A percentile compares a stretch with the other conserved stretches of the same genome.
phyloP scores from a whole-genome alignment of 2,797 vertebrate genomes.

The Poeciliopsis turneri region DNA sequence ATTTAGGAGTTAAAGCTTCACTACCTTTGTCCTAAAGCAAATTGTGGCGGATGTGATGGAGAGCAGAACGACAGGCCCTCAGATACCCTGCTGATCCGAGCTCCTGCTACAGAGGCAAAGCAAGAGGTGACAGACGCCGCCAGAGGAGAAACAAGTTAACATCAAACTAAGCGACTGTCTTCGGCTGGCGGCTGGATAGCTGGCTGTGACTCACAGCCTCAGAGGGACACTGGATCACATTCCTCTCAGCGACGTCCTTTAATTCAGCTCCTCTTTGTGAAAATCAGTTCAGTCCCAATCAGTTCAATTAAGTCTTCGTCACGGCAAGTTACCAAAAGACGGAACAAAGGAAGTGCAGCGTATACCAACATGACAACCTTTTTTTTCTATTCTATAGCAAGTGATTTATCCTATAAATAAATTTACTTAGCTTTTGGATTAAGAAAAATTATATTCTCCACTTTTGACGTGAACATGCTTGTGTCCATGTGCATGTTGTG shows the following conservation, averaged over 20 bases:
- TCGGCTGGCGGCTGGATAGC: slow-evolving; percentile 63
- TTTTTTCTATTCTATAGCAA: neutral
- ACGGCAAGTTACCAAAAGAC: slow-evolving; percentile 52
- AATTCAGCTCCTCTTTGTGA: slow-evolving; percentile 50
- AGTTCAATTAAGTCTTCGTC: slow-evolving; percentile 70
- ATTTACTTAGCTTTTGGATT: neutral
- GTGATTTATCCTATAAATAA: neutral
- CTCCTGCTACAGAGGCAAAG: slow-evolving; percentile 59
- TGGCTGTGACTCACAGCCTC: slow-evolving; percentile 70
- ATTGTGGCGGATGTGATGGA: slow-evolving; percentile 59
- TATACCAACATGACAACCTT: neutral
- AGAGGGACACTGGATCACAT: slow-evolving; percentile 56
- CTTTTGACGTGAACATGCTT: slow-evolving; percentile 7
- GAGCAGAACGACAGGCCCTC: slow-evolving; percentile 71
- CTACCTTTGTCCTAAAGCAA: slow-evolving; percentile 70
- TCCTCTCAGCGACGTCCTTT: slow-evolving; percentile 50
- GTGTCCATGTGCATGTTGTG: slow-evolving; percentile 10
- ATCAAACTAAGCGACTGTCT: slow-evolving; percentile 74
- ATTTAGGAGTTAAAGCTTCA: slow-evolving; percentile 44
- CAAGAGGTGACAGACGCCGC: slow-evolving; percentile 72
- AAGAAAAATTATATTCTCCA: slow-evolving; percentile 13
- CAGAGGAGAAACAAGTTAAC: slow-evolving; percentile 74
- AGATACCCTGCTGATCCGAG: slow-evolving; percentile 69
- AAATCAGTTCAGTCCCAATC: slow-evolving; percentile 55
- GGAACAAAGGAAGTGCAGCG: slow-evolving; percentile 4